Base-by-base conservation (phyloP, 2,888 invertebrate genomes). In the Dryocosmus kuriphilus region DNA sequence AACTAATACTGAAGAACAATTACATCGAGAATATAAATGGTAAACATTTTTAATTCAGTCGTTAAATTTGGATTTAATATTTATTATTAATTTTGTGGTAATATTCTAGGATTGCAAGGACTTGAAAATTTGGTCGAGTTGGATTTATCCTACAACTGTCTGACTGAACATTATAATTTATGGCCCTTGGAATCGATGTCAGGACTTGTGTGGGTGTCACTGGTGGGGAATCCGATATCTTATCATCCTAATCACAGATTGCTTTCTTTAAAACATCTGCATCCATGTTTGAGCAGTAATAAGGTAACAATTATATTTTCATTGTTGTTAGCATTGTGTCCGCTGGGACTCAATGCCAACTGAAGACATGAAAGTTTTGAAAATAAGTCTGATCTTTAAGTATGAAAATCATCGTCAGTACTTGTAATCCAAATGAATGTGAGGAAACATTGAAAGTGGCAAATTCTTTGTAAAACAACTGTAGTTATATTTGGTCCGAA, bases 81-180 rank as follows among this genome's bases (percentile, higher is more conserved):
- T 41, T 32, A 32, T 30, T 62, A 27, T 46, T 41, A 19, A 67
- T 71, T 14, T 14, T 67, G 11, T 24, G 5, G 46, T 14, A 38
- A 76, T 57, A n/a, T 71, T 75, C 14, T 78, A 92, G 92, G 92
- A 65, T 86, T 95, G 51, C 91, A 93, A 46, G 91, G 92, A 63
- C 88, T 95, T 61, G 92, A 93, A 79, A 93, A 93, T 82, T 86
- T 95, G 27, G 92, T 91, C 16, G 94, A 94, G 86, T 89, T 95
- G 71, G 94, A 95, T 90, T 87, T 95, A 67, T 94, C 94, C 0
- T 93, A 93, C 76, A 95, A 95, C 88, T 94, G 93, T 85, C 89
- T 95, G 77, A 87, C 94, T 19, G 93, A 95, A 81, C 95, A 95
- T 87, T 90, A 92, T n/a, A 90, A 90, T 57, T 89, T 95, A 16